Evolutionary conservation across 1,140 invertebrate genomes (phyloP).

Genomic region (Diorhabda sublineata): DNA sequence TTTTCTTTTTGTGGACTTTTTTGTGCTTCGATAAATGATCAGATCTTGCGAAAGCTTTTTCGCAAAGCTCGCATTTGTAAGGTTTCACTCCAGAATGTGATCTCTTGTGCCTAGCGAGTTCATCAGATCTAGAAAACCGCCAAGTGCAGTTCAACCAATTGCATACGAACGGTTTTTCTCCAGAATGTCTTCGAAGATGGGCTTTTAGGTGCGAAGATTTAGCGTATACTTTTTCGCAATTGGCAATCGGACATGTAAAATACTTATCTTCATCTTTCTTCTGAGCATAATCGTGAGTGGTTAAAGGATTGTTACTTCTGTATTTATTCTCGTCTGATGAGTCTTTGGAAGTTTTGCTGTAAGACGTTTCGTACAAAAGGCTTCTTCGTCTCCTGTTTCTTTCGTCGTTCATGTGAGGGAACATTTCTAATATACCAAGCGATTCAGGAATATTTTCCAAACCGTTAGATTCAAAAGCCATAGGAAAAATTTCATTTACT

Average conservation of each 20-base stretch:
- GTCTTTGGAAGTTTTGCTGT: conserved; percentile 19
- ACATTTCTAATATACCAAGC: conserved; percentile 37
- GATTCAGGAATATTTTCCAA: conserved; percentile 15
- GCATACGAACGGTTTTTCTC: conserved; percentile 89
- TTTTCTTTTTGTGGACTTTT: conserved; percentile 71
- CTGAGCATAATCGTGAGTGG: conserved; percentile 38
- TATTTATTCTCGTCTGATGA: conserved; percentile 16
- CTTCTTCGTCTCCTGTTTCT: conserved; percentile 41
- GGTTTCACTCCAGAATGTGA: conserved; percentile 84
- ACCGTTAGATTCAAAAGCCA: conserved; percentile 23
- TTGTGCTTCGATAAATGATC: conserved; percentile 88
- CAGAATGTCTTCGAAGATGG: conserved; percentile 87
- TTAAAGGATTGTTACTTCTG: conserved; percentile 29
- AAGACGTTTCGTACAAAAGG: conserved; percentile 40
- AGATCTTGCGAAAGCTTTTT: conserved; percentile 82
- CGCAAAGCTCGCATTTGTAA: conserved; percentile 78
- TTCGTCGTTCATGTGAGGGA: conserved; percentile 44
- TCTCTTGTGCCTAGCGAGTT: conserved; percentile 76
- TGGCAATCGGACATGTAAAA: conserved; percentile 57
- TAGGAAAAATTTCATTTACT: conserved; percentile 26
- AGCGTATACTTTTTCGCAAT: conserved; percentile 74
- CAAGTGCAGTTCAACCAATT: conserved; percentile 90
- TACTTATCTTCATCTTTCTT: conserved; percentile 43
- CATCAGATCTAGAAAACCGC: conserved; percentile 92
- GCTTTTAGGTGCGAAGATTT: conserved; percentile 94